phyloP scores from a whole-genome alignment of 2,113 vertebrate species.

The Tetraodon nigroviridis region DNA sequence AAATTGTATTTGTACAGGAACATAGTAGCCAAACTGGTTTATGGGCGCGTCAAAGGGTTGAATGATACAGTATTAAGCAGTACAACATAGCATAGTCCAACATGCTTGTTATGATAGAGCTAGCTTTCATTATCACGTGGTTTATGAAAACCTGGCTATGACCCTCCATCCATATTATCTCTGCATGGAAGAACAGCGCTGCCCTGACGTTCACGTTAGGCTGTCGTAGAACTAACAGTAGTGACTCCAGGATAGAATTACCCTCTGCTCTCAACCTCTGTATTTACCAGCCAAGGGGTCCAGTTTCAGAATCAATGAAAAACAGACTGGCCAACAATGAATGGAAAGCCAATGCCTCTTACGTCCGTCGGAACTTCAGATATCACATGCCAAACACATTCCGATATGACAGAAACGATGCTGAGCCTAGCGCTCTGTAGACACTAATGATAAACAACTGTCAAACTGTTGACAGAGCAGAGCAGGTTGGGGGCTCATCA shows the following conservation, averaged over 20 bases:
- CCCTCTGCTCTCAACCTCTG: constrained; percentile 10
- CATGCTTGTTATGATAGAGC: not conserved
- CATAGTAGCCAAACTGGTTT: constrained; percentile 41
- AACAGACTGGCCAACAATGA: constrained; percentile 19
- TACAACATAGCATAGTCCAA: no score
- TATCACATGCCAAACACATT: no score
- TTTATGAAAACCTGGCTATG: not conserved
- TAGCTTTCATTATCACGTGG: not conserved
- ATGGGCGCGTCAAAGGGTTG: constrained; percentile 9
- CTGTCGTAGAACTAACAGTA: no score
- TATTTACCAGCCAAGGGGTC: constrained; percentile 3
- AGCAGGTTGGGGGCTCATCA: not conserved
- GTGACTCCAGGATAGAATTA: constrained; percentile 3
- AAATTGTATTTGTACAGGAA: constrained; percentile 10
- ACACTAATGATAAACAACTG: no score
- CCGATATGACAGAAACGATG: no score
- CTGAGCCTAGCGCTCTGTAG: no score
- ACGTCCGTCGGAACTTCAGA: not conserved
- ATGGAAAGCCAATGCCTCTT: constrained; percentile 23
- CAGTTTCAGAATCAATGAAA: constrained; percentile 21
- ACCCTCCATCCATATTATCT: no score
- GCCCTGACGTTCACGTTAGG: no score
- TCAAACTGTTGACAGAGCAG: not conserved
- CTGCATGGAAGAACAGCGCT: no score
- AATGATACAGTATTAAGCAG: not conserved